Conservation (phyloP, 2,113 vertebrate genomes). For the Tylochromis polylepis region DNA sequence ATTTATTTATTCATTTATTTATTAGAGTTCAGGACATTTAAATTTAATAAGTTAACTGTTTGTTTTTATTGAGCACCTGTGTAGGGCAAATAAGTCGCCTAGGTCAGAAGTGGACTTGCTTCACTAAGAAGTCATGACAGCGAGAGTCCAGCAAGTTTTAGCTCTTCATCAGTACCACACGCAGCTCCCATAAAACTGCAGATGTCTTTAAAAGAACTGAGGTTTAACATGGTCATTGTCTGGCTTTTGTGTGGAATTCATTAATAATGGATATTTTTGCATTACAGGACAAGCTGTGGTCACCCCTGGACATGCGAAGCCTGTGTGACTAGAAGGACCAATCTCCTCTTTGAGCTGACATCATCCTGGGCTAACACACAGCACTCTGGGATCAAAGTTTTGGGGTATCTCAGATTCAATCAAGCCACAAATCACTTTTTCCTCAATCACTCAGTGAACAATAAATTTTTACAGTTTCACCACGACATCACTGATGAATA, state of each 20-base stretch:
- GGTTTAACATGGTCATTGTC: background rate
- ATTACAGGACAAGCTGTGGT: background rate
- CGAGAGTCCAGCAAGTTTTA: background rate
- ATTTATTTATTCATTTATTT: background rate
- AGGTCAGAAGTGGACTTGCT: background rate
- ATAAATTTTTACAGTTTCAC: conserved; percentile 42
- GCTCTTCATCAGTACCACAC: background rate
- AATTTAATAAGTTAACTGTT: background rate
- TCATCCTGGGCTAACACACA: conserved; percentile 36
- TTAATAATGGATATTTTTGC: background rate
- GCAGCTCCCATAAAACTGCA: background rate
- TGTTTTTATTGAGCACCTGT: background rate
- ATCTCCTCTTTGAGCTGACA: background rate
- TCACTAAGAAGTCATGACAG: background rate
- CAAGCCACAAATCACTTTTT: background rate
- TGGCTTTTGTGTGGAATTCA: background rate
- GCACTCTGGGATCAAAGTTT: conserved; percentile 11
- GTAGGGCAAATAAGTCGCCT: background rate
- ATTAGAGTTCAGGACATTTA: background rate
- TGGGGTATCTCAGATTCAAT: conserved; percentile 7
- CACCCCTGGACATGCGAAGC: background rate
- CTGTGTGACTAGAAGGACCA: background rate
- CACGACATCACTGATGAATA: conserved; percentile 48
- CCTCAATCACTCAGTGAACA: conserved; percentile 1
- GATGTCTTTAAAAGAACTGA: background rate